Evolutionary conservation across 2,797 vertebrate genomes (phyloP).

Genomic region (Notamacropus eugenii): DNA sequence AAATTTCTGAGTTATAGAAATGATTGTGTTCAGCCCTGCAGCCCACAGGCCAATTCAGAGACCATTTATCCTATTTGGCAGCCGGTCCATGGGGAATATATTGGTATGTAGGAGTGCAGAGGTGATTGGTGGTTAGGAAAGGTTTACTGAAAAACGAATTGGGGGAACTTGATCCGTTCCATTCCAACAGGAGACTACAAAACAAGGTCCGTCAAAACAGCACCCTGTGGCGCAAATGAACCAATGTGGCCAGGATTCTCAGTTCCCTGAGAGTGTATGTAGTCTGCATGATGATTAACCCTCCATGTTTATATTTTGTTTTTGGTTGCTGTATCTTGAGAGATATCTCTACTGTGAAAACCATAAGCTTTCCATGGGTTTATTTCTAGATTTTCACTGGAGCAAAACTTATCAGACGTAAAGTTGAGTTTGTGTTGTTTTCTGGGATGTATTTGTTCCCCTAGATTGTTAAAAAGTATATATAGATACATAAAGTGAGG

Average conservation of each 20-base stretch:
- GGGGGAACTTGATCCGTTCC: background rate
- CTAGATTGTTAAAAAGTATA: background rate
- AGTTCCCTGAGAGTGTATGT: background rate
- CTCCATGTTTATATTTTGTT: background rate
- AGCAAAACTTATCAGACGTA: background rate
- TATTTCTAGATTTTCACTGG: background rate
- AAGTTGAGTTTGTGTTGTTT: background rate
- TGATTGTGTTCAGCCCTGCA: background rate
- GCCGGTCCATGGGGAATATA: background rate
- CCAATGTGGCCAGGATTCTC: background rate
- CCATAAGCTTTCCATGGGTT: background rate
- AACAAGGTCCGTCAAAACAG: background rate
- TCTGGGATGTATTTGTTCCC: background rate
- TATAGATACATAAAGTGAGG: background rate
- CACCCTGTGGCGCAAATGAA: slow-evolving; percentile 11
- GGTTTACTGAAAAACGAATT: slow-evolving; percentile 25
- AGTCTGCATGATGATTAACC: background rate
- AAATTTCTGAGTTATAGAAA: background rate
- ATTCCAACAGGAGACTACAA: background rate
- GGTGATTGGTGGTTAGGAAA: slow-evolving; percentile 21
- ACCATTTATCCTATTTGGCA: background rate
- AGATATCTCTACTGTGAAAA: background rate
- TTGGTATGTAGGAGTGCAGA: background rate
- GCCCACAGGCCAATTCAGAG: background rate
- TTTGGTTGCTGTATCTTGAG: background rate